Evolutionary conservation across 2,113 vertebrate genomes (phyloP), one percentile per base, ranked within the genome.

Genomic region (Cranoglanis bouderius): DNA sequence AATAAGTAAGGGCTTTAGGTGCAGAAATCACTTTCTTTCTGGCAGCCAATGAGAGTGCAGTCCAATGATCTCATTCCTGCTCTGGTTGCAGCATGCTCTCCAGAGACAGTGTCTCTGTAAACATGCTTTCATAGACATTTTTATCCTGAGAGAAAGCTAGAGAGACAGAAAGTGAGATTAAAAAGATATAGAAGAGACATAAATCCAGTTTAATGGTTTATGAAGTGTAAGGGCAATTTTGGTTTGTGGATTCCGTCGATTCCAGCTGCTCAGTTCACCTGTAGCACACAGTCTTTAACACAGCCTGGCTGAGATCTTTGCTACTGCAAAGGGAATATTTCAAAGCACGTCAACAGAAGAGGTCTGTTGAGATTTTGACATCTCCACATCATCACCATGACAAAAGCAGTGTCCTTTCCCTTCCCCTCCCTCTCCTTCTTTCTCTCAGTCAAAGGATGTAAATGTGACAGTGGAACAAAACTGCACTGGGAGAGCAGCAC

Each of bases 51-150:
- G 63, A 85, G 90, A 61, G 19, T 1, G 35, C 70, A 87, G 85
- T 38, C 72, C 82, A 82, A 26, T 89, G 90, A 89, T 89, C 85
- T 89, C 82, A 91, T 91, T 74, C 78, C 81, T 90, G 81, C 90
- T 89, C 82, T 40, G 70, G 67, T 89, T 90, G 82, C 88, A 82
- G 85, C 61, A 82, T 80, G 65, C 32, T 83, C 90, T 90, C 80
- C 85, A 26, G 88, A 90, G 88, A 81, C 10, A 13, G 35, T 29
- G 29, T 84, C 90, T 82, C 87, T 51, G 85, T 86, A 87, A 89
- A 90, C 85, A 87, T 77, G 14, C 84, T 72, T 81, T 70, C 72
- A 88, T 83, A 87, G 77, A 82, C 49, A 63, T 55, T 26, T 49
- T 18, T 57, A 40, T 38, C 51, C 40, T 38, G 24, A 63, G n/a